phyloP scores from a whole-genome alignment of 2,888 invertebrate species.

The Leptinotarsa haldemani region DNA sequence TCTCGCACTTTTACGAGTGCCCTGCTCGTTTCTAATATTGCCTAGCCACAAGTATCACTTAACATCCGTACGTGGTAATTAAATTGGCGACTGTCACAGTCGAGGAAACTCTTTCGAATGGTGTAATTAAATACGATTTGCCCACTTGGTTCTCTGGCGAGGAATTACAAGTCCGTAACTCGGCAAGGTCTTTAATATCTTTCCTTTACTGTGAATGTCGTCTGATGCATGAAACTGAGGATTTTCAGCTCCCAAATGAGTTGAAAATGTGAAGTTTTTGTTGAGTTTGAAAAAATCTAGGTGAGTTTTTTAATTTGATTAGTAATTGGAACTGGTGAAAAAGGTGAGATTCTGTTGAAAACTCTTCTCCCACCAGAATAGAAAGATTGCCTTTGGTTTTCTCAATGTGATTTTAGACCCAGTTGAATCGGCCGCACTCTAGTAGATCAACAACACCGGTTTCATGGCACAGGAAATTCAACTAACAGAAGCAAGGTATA shows the following conservation, averaged over 20 bases:
- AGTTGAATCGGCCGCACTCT: too few relatives aligned
- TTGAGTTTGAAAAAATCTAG: too few relatives aligned
- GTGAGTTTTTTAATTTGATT: too few relatives aligned
- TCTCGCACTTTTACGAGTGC: conserved; percentile 25
- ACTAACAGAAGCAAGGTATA: too few relatives aligned
- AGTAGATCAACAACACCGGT: too few relatives aligned
- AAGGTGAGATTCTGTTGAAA: too few relatives aligned
- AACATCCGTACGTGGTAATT: conserved; percentile 28
- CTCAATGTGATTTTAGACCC: too few relatives aligned
- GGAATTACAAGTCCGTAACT: background rate
- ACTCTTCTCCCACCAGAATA: too few relatives aligned
- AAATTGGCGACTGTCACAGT: conserved; percentile 21
- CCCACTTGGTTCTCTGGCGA: conserved; percentile 13
- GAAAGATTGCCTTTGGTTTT: too few relatives aligned
- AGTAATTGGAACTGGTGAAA: too few relatives aligned
- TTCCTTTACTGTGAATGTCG: background rate
- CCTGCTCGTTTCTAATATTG: conserved; percentile 21
- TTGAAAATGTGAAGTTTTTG: background rate
- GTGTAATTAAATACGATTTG: conserved; percentile 18
- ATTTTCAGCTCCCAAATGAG: background rate
- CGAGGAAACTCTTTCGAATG: conserved; percentile 14
- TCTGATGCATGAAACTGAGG: background rate
- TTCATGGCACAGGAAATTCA: too few relatives aligned
- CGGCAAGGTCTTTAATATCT: background rate
- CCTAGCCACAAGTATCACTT: conserved; percentile 29